Evolutionary conservation across 2,113 vertebrate species (phyloP).

Genomic region (Pseudorectes ferrugineus): DNA sequence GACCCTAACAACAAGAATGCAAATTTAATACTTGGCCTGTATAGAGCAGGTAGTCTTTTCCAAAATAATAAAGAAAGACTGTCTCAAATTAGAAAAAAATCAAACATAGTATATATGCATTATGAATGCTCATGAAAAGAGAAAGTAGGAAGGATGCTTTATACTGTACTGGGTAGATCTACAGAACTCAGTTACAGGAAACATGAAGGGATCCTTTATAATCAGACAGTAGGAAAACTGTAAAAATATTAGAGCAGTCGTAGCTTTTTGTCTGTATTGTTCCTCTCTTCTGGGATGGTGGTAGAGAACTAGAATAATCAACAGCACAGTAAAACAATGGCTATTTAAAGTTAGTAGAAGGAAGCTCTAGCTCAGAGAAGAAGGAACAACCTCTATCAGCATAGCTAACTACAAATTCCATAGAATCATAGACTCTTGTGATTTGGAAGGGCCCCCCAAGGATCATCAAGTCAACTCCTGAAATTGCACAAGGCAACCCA

Average conservation of each 20-base stretch:
- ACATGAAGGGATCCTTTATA: not conserved
- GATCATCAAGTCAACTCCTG: not conserved
- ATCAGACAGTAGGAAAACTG: not conserved
- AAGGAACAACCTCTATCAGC: not conserved
- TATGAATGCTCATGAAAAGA: not conserved
- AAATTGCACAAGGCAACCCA: not conserved
- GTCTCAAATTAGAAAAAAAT: not conserved
- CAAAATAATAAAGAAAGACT: not conserved
- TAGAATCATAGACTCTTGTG: not conserved
- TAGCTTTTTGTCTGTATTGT: not conserved
- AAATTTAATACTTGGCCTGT: not conserved
- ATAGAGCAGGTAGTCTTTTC: not conserved
- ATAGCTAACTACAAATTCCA: not conserved
- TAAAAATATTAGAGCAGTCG: not conserved
- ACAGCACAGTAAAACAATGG: not conserved
- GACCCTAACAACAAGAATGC: not conserved
- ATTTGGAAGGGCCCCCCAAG: not conserved
- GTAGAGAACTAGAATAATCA: not conserved
- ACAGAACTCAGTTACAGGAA: not conserved
- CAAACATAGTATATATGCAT: not conserved
- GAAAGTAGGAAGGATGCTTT: not conserved
- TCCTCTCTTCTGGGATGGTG: not conserved
- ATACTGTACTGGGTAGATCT: not conserved
- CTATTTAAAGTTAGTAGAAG: not conserved
- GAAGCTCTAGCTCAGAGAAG: not conserved